Percentiles rank a stretch among this genome's conserved stretches.
Evolutionary conservation across 2,113 vertebrate species (phyloP).

Genomic region (Phalacrocorax carbo): DNA sequence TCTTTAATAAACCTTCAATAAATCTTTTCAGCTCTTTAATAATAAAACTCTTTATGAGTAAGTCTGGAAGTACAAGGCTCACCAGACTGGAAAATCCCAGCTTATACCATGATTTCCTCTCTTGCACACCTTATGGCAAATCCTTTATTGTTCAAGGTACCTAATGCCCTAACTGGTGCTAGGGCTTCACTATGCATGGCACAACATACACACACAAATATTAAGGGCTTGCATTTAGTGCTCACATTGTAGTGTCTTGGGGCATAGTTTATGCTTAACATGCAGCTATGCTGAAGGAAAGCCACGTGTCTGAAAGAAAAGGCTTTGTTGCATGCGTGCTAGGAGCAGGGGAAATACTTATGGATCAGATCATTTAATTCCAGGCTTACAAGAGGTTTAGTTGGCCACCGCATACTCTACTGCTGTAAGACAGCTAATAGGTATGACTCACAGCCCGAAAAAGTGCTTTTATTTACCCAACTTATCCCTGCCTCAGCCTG

Average conservation of each 20-base stretch:
- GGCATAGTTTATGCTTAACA: background rate
- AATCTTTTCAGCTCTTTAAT: background rate
- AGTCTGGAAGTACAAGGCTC: background rate
- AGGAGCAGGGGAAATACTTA: background rate
- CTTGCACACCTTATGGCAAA: background rate
- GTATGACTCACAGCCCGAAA: background rate
- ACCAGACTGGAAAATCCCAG: constrained; percentile 35
- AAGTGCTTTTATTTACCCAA: background rate
- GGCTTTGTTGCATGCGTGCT: background rate
- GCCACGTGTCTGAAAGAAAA: background rate
- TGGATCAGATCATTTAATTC: background rate
- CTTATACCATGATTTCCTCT: background rate
- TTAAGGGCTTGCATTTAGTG: background rate
- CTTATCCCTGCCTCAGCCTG: background rate
- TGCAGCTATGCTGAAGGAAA: background rate
- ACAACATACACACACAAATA: background rate
- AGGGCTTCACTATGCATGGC: background rate
- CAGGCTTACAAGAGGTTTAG: background rate
- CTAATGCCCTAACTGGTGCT: background rate
- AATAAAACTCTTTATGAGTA: background rate
- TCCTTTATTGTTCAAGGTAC: background rate
- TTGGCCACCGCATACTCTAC: background rate
- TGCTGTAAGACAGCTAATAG: background rate
- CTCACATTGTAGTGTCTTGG: background rate
- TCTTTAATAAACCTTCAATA: background rate